Evolutionary conservation across 2,888 invertebrate genomes (phyloP).

Genomic region (Oxytorus armatus): DNA sequence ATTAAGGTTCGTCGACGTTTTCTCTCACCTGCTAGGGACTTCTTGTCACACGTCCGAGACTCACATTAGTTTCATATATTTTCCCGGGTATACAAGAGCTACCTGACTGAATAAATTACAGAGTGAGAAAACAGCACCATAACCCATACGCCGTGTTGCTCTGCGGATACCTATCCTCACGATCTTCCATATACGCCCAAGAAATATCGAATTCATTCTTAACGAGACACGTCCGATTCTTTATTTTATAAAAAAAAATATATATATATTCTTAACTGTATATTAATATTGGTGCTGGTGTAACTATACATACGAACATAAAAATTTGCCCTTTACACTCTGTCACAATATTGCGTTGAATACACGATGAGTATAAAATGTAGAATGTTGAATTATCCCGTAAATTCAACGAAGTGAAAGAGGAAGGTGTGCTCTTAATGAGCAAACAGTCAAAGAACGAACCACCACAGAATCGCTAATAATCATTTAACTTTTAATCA

Average conservation of each 20-base stretch:
- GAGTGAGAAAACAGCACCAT: conserved; percentile 17
- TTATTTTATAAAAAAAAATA: conserved; percentile 7
- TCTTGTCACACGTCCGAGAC: conserved; percentile 60
- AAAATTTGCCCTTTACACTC: conserved; percentile 5
- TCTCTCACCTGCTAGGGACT: conserved; percentile 64
- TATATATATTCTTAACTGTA: not conserved
- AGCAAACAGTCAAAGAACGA: conserved; percentile 40
- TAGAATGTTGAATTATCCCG: not conserved
- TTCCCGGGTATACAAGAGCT: conserved; percentile 47
- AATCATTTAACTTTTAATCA: conserved; percentile 64
- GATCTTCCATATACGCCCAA: conserved; percentile 30
- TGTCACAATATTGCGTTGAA: conserved; percentile 1
- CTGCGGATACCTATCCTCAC: conserved; percentile 27
- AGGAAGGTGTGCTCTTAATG: conserved; percentile 22
- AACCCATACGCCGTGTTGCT: conserved; percentile 2
- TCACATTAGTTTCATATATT: conserved; percentile 66
- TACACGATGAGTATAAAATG: not conserved
- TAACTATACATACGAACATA: not conserved
- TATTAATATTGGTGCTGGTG: conserved; percentile 16
- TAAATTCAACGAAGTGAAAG: conserved; percentile 30
- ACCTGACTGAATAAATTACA: conserved; percentile 63
- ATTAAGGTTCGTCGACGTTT: conserved; percentile 64
- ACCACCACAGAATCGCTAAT: conserved; percentile 46
- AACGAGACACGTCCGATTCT: conserved; percentile 17
- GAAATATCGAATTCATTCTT: conserved; percentile 56